Evolutionary conservation across 2,888 invertebrate genomes (phyloP).

Genomic region (Cephus pygmeus): DNA sequence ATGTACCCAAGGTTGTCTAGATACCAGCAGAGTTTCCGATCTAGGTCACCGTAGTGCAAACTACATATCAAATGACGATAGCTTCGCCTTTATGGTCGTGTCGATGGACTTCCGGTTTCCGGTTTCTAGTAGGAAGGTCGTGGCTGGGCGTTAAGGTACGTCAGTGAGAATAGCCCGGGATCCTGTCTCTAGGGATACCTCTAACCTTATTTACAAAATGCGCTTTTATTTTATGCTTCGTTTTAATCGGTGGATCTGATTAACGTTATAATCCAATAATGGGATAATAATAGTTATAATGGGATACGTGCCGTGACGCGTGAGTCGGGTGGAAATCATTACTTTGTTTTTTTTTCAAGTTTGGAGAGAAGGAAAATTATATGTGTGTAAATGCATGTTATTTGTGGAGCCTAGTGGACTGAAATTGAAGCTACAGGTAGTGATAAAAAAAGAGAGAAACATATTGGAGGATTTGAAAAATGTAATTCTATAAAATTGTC

Average conservation of each 20-base stretch:
- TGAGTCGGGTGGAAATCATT: background rate
- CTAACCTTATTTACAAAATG: background rate
- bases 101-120: background rate
- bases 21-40: background rate
- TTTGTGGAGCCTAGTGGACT: background rate
- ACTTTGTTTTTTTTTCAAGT: too few species aligned
- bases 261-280: background rate
- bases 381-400: background rate
- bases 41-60: background rate
- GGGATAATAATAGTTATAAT: background rate
- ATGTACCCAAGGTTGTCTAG: background rate
- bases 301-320: background rate
- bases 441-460: background rate
- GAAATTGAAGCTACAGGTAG: background rate
- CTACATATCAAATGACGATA: background rate
- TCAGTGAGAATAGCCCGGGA: background rate
- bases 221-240: background rate
- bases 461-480: background rate
- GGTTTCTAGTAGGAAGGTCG: background rate
- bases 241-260: background rate
- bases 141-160: background rate
- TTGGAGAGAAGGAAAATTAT: background rate
- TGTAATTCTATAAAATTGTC: background rate
- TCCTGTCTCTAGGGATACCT: background rate
- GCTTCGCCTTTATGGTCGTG: background rate